A percentile compares a stretch with the other conserved stretches of the same genome.
Conservation (phyloP, 2,113 vertebrate genomes). For the Pycnonotus jocosus region DNA sequence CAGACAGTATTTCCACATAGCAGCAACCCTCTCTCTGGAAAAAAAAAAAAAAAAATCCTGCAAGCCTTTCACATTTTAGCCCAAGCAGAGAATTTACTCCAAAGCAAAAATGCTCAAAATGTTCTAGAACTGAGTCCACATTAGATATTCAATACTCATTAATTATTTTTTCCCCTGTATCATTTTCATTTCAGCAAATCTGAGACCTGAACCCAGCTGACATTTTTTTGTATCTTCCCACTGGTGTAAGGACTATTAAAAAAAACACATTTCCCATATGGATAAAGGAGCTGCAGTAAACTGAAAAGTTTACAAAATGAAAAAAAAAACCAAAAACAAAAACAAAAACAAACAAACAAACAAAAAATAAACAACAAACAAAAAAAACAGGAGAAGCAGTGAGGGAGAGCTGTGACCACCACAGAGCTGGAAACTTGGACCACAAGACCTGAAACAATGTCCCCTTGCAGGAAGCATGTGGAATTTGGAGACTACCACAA, state of each 20-base stretch:
- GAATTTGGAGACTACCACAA: not conserved
- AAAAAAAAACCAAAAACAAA: not conserved
- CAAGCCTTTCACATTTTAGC: constrained; percentile 19
- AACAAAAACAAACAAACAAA: too few relatives aligned
- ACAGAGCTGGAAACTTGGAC: not conserved
- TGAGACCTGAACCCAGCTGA: not conserved
- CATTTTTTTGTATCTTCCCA: not conserved
- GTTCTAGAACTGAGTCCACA: not conserved
- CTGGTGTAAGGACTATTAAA: not conserved
- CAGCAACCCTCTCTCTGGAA: not conserved
- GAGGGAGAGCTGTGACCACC: not conserved
- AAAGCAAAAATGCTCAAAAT: constrained; percentile 7
- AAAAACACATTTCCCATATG: not conserved
- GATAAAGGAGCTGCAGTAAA: not conserved
- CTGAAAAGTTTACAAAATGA: not conserved
- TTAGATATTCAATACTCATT: not conserved
- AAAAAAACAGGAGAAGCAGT: not conserved
- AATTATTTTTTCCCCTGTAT: not conserved
- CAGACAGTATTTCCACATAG: constrained; percentile 32
- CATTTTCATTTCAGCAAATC: not conserved
- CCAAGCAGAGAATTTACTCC: not conserved
- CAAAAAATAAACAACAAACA: too few relatives aligned
- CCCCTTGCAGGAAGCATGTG: not conserved
- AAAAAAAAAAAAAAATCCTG: not conserved
- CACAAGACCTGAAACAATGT: fast-evolving